phyloP scores from a whole-genome alignment of 2,888 invertebrate species.

The Acheta domesticus region DNA sequence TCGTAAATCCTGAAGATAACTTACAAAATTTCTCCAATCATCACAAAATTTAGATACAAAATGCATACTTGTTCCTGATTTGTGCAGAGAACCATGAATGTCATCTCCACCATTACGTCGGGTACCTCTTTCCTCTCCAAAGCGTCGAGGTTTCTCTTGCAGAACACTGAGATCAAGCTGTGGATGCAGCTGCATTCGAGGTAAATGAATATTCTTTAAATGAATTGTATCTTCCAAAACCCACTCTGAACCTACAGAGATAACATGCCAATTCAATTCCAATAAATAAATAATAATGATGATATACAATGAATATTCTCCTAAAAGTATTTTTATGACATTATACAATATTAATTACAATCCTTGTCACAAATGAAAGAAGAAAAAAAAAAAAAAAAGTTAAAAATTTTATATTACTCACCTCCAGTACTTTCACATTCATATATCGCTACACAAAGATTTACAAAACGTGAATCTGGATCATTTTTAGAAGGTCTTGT shows the following conservation, averaged over 20 bases:
- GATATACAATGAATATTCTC: not conserved
- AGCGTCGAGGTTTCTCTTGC: slow-evolving; percentile 60
- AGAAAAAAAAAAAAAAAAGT: not conserved
- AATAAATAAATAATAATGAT: slow-evolving; percentile 20
- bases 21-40: too few species aligned
- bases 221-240: slow-evolving; percentile 93
- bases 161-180: slow-evolving; percentile 80
- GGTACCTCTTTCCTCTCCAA: not conserved
- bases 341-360: too few species aligned
- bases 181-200: slow-evolving; percentile 74
- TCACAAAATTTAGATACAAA: too few species aligned
- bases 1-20: too few species aligned
- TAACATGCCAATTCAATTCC: not conserved
- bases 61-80: slow-evolving; percentile 43
- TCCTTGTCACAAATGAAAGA: not conserved
- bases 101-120: slow-evolving; percentile 40
- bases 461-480: slow-evolving; percentile 79
- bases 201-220: slow-evolving; percentile 84
- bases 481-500: slow-evolving; percentile 73
- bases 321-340: too few species aligned
- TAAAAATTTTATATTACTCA: slow-evolving; percentile 41
- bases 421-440: slow-evolving; percentile 99
- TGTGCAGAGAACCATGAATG: slow-evolving; percentile 46
- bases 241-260: slow-evolving; percentile 63
- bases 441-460: slow-evolving; percentile 91